Base-by-base conservation (phyloP, 2,888 invertebrate species). In the Helleia helle region DNA sequence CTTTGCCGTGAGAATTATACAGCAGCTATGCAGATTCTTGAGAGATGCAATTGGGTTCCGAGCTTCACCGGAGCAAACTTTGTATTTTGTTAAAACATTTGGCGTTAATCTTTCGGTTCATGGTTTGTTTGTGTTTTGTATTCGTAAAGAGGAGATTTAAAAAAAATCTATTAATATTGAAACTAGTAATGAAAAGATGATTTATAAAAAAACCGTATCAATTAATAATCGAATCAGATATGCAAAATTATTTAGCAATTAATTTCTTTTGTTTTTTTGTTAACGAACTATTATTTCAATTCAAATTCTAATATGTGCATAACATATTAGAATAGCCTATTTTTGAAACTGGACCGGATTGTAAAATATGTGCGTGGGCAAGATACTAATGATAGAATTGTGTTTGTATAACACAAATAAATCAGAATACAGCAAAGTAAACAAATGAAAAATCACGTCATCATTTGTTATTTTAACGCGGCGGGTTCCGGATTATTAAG, bases 1-100 rank as follows among this genome's bases (percentile, higher is more conserved):
- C 55, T 67, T 62, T 61, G 54, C 55, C 49, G 51, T 56, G 60
- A 64, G 22, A 68, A 70, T 64, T 67, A 62, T 63, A 58, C 53
- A 58, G 55, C 51, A 52, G 46, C 49, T 50, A 42, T 49, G 52
- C 55, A 58, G 55, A 40, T 44, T 45, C 34, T 30, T 39, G 36
- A 40, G 41, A 39, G 44, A 43, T 44, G 42, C 49, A 40, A 46
- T 49, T 47, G 43, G 43, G 38, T 40, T 40, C 42, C 36, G 30
- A 38, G 28, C 41, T 14, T 28, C 41, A 30, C 34, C 17, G 27
- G 40, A 8, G 47, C 52, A 47, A 56, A 52, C 55, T 44, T 44
- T 36, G 36, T 42, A 39, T 31, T 38, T 36, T 38, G 15, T 30
- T 30, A 29, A 22, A 34, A 34, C 34, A 34, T 34, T 22, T 34